Evolutionary conservation across 2,888 invertebrate genomes (phyloP).

Genomic region (Dendrolimus pini): DNA sequence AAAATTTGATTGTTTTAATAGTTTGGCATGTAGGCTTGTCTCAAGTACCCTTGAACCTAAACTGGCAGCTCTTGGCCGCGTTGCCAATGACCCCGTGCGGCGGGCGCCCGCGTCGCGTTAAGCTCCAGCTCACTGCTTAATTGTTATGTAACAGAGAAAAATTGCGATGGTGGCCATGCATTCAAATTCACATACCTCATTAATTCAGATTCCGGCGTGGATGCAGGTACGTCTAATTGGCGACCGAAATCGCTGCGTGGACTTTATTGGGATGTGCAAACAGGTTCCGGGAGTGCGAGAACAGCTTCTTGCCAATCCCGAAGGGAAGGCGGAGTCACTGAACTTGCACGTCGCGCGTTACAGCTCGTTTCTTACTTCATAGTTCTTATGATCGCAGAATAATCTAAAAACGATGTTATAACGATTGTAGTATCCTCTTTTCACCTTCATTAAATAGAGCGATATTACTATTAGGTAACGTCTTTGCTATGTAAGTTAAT

Average conservation of each 20-base stretch:
- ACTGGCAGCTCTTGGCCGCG: conserved; percentile 76
- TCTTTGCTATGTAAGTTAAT: no score
- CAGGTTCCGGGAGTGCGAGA: conserved; percentile 64
- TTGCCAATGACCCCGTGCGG: conserved; percentile 78
- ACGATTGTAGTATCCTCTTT: no score
- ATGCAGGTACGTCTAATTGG: conserved; percentile 38
- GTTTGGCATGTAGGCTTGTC: conserved; percentile 53
- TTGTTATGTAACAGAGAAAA: conserved; percentile 69
- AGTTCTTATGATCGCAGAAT: conserved; percentile 67
- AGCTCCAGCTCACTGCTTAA: conserved; percentile 53
- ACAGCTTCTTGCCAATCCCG: conserved; percentile 65
- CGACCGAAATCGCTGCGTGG: conserved; percentile 31
- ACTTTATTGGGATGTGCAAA: conserved; percentile 63
- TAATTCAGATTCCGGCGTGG: conserved; percentile 19
- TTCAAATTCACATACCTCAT: conserved; percentile 8
- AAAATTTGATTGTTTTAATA: conserved; percentile 4
- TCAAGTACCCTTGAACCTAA: conserved; percentile 73
- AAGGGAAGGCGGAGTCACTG: conserved; percentile 68
- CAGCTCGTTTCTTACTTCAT: conserved; percentile 62
- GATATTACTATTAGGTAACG: no score
- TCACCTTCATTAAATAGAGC: no score
- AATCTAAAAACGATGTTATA: conserved; percentile 14
- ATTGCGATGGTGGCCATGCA: conserved; percentile 30
- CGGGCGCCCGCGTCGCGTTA: conserved; percentile 65
- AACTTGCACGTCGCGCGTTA: conserved; percentile 65